Evolutionary conservation across 2,113 vertebrate genomes (phyloP), one percentile per base, ranked within the genome.

Genomic region (Cnemophilus loriae): DNA sequence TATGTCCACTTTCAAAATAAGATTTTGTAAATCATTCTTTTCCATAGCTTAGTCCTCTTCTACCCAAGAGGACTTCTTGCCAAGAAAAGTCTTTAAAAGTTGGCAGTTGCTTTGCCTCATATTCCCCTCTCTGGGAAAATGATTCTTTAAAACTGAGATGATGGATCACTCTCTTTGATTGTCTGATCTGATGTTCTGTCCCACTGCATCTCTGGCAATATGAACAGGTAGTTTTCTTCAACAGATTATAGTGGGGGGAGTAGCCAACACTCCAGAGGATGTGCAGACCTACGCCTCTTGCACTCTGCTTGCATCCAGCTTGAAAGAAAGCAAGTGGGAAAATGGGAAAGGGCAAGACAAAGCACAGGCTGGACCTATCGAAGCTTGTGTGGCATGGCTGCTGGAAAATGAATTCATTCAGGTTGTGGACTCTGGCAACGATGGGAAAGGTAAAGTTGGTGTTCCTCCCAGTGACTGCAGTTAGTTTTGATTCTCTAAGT

Each of bases 381-480:
- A 99, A 84, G 97, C 98, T 92, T 99, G 98, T 91, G 98, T 99
- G 83, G 97, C 98, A 7, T 99, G 99, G 99, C 94, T 99, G 49
- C 98, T 99, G 96, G 98, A 98, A 95, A 99, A 99, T 67, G 99
- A 99, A 97, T 99, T 99, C 81, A 99, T 99, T 90, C 98, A 98
- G 69, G 96, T 98, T 65, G 97, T 98, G 83, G 98, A 98, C n/a
- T 97, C 95, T 28, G 50, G 96, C 59, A 96, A 53, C 93, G 93
- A 95, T 83, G 26, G 60, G 26, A 96, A 98, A 98, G 97, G 98
- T 98, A 97, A 98, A 26, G 24, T 10, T 94, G 28, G 6, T 92
- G 57, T 67, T 91, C 63, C 63, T 82, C 18, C 44, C n/a, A 26
- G 32, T 42, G 33, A 37, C 9, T 52, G 16, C 13, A 78, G 9